These are phyloP conservation scores for Pogona vitticeps DNA, from an alignment of 2,113 vertebrate genomes.

Conservation along the genomic window DNA sequence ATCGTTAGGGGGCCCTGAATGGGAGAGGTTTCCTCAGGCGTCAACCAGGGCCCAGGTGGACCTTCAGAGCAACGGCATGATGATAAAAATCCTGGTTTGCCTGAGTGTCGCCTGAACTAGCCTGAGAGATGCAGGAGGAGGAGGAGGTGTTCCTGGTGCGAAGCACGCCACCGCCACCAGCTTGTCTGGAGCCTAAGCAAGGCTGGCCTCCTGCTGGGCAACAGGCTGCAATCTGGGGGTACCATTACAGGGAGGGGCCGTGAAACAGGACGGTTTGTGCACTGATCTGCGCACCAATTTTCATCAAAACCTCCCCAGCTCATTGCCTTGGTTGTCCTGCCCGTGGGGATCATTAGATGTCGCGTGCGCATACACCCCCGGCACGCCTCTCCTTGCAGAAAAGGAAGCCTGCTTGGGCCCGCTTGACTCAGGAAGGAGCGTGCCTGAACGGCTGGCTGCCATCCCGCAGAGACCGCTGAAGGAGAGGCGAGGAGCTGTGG, in stretches of 20 bases:
- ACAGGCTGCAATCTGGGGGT: neutral
- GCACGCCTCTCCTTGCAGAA: neutral
- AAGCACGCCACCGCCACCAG: accelerated
- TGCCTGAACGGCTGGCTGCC: too few species aligned
- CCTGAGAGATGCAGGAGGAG: neutral
- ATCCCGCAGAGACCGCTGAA: neutral
- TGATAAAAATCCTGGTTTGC: neutral
- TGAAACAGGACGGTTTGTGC: neutral
- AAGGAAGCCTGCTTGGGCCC: accelerated
- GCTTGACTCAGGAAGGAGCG: neutral
- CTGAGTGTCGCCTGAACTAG: neutral
- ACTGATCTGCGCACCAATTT: accelerated
- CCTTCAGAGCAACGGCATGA: neutral
- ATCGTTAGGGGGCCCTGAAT: neutral
- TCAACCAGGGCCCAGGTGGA: too few species aligned
- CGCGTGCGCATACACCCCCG: too few species aligned
- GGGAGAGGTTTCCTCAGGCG: neutral
- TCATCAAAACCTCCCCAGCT: accelerated
- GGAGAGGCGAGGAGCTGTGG: neutral
- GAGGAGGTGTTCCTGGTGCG: accelerated
- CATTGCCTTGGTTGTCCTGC: neutral
- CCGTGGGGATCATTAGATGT: neutral
- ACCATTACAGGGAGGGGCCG: accelerated
- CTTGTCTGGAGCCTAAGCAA: neutral
- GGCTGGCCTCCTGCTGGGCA: neutral